A percentile compares a stretch with the other conserved stretches of the same genome.
Conservation (phyloP, 2,797 vertebrate species). For the Paratrypauchen microcephalus region DNA sequence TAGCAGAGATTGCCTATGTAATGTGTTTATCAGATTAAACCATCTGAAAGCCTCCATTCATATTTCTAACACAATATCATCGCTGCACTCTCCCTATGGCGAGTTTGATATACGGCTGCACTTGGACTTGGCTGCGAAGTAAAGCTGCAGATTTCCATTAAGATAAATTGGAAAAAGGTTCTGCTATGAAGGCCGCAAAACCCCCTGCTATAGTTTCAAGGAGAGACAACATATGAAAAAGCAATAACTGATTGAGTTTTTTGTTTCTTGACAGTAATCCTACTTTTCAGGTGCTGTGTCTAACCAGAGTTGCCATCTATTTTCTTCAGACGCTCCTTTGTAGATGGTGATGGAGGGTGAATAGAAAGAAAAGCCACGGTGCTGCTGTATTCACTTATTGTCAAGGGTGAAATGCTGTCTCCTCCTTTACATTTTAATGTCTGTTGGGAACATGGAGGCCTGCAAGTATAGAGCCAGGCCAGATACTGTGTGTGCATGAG, state of each 20-base stretch:
- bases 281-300: conserved; percentile 11
- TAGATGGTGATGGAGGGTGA: conserved; percentile 17
- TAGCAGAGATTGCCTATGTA: conserved; percentile 6
- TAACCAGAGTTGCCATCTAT: conserved; percentile 9
- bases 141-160: conserved; percentile 58
- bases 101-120: conserved; percentile 30
- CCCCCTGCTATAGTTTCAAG: conserved; percentile 25
- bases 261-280: conserved; percentile 25
- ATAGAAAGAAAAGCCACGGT: conserved; percentile 12
- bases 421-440: conserved; percentile 33
- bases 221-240: conserved; percentile 23
- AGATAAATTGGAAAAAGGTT: conserved; percentile 47
- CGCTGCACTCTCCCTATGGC: conserved; percentile 25
- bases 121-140: conserved; percentile 13
- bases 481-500: conserved; percentile 41
- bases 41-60: conserved; percentile 16
- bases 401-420: conserved; percentile 4
- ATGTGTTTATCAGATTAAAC: conserved; percentile 21
- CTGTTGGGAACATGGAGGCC: conserved; percentile 32
- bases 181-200: conserved; percentile 29
- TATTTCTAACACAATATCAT: conserved; percentile 19
- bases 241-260: conserved; percentile 26
- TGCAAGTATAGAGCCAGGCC: conserved; percentile 33
- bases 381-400: conserved; percentile 14
- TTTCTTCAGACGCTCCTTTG: not conserved